Evolutionary conservation across 2,888 invertebrate genomes (phyloP).

Genomic region (Pimpla rufipes): DNA sequence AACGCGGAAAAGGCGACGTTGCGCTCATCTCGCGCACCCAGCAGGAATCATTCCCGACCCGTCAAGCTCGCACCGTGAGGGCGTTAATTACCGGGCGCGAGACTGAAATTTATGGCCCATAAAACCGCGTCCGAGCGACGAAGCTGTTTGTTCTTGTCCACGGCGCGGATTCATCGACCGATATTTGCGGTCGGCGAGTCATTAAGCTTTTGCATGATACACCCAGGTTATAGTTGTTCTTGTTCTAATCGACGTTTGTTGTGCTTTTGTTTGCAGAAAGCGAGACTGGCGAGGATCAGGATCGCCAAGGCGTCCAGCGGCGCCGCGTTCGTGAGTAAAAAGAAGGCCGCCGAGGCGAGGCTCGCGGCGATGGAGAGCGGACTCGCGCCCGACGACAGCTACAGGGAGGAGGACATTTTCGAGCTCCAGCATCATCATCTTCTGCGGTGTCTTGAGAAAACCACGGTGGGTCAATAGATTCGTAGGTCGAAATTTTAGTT

Average conservation of each 20-base stretch:
- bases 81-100: slow-evolving; percentile 55
- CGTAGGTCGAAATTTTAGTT: no score
- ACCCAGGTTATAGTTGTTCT: no score
- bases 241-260: slow-evolving; percentile 27
- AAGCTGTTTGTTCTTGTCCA: background rate
- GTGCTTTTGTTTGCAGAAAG: slow-evolving; percentile 92
- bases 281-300: slow-evolving; percentile 98
- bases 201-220: background rate
- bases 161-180: background rate
- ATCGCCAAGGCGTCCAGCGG: slow-evolving; percentile 99
- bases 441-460: slow-evolving; percentile 98
- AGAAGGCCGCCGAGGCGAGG: slow-evolving; percentile 98
- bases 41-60: background rate
- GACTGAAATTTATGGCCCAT: slow-evolving; percentile 52
- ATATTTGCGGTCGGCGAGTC: background rate
- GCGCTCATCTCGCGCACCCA: background rate
- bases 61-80: slow-evolving; percentile 31
- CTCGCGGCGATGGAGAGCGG: slow-evolving; percentile 97
- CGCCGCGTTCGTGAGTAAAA: slow-evolving; percentile 99
- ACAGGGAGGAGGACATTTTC: slow-evolving; percentile 98
- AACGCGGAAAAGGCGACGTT: slow-evolving; percentile 21
- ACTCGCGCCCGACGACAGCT: slow-evolving; percentile 95
- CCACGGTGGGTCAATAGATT: slow-evolving; percentile 91
- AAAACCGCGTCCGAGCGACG: slow-evolving; percentile 8
- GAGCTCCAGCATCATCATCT: slow-evolving; percentile 99